Conservation (phyloP, 2,113 vertebrate species). For the Dipodomys merriami region DNA sequence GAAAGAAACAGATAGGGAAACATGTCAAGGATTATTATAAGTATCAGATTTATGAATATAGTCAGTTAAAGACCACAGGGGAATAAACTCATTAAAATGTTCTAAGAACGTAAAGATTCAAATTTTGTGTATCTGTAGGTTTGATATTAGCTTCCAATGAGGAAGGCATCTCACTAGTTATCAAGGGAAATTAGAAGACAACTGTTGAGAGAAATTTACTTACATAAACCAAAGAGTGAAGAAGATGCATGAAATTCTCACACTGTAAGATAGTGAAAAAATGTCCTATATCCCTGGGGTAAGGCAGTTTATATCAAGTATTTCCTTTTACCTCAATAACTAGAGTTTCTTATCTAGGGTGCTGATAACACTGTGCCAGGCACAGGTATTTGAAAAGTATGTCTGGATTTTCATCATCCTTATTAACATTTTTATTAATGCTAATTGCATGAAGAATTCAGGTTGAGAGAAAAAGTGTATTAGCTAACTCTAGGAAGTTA, state of each 20-base stretch:
- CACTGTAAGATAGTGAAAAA: conserved; percentile 11
- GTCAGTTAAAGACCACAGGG: conserved; percentile 41
- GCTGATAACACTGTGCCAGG: not conserved
- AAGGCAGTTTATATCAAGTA: not conserved
- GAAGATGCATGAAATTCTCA: not conserved
- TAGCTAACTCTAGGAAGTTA: not conserved
- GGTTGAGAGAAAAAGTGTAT: not conserved
- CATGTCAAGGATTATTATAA: conserved; percentile 37
- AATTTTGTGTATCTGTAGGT: conserved; percentile 8
- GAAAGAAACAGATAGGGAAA: not conserved
- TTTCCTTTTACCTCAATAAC: not conserved
- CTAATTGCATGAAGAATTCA: not conserved
- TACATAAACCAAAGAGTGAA: conserved; percentile 23
- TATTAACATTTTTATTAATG: not conserved
- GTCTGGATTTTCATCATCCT: not conserved
- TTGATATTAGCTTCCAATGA: conserved; percentile 50
- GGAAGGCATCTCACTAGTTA: not conserved
- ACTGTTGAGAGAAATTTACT: not conserved
- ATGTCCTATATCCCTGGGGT: not conserved
- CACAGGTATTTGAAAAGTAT: not conserved
- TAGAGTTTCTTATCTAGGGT: not conserved
- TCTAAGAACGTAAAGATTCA: conserved; percentile 50
- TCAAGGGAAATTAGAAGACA: conserved; percentile 50
- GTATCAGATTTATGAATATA: conserved; percentile 53
- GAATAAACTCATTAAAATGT: conserved; percentile 64